Evolutionary conservation across 2,888 invertebrate genomes (phyloP).

Genomic region (Athetis lepigone): DNA sequence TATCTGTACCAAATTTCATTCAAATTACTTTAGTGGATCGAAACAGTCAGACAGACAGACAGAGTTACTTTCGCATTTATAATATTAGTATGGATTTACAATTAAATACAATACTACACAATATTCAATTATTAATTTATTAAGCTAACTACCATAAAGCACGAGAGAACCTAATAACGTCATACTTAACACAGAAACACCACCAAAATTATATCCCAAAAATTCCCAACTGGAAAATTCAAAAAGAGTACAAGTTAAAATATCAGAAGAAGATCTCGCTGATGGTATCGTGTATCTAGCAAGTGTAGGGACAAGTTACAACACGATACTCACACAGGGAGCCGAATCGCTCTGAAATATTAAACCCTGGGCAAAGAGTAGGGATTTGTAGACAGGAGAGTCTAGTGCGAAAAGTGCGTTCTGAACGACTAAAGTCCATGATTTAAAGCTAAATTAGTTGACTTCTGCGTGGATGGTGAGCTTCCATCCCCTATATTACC

Average conservation of each 20-base stretch:
- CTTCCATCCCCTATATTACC: too few relatives aligned
- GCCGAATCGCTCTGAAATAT: conserved; percentile 62
- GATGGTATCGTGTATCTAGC: conserved; percentile 52
- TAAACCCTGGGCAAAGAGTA: conserved; percentile 53
- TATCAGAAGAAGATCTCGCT: conserved; percentile 46
- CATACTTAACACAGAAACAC: not conserved
- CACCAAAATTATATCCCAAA: conserved; percentile 2
- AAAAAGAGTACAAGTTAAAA: conserved; percentile 48
- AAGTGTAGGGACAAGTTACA: conserved; percentile 48
- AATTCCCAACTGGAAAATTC: conserved; percentile 3
- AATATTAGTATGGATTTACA: too few relatives aligned
- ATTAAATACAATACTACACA: too few relatives aligned
- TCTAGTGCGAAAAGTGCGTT: not conserved
- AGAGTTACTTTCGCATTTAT: too few relatives aligned
- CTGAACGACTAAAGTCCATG: too few relatives aligned
- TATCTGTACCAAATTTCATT: too few relatives aligned
- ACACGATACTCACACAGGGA: conserved; percentile 62
- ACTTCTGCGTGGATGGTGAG: too few relatives aligned
- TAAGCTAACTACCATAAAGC: not conserved
- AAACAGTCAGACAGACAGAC: too few relatives aligned
- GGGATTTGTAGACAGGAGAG: conserved; percentile 16
- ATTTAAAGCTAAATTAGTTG: too few relatives aligned
- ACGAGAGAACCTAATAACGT: not conserved
- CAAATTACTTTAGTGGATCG: too few relatives aligned
- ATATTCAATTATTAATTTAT: too few relatives aligned